Evolutionary conservation across 2,113 vertebrate genomes (phyloP).

Genomic region (Ifrita kowaldi): DNA sequence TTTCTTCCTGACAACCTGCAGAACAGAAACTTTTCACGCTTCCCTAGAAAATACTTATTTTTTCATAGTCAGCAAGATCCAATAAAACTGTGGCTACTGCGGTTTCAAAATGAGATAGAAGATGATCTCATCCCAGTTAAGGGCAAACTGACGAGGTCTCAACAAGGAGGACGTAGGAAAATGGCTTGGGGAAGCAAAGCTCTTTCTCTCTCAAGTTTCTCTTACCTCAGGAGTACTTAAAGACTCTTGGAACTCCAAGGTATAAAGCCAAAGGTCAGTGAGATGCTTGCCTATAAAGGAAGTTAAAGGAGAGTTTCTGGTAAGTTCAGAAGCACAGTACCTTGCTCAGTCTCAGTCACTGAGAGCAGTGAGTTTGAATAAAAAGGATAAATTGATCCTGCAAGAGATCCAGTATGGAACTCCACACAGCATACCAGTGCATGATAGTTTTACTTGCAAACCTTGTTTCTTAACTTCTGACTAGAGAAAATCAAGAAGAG

Average conservation of each 20-base stretch:
- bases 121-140: background rate
- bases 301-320: slow-evolving; percentile 64
- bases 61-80: background rate
- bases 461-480: background rate
- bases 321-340: slow-evolving; percentile 56
- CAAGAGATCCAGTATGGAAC: background rate
- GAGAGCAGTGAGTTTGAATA: slow-evolving; percentile 55
- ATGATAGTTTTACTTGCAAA: background rate
- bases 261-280: slow-evolving; percentile 63
- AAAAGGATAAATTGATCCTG: background rate
- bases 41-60: background rate
- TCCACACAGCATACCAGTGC: background rate
- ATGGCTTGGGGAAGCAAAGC: background rate
- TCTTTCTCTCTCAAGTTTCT: slow-evolving; percentile 41
- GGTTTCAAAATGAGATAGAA: background rate
- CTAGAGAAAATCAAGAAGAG: background rate
- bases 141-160: background rate
- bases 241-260: slow-evolving; percentile 57
- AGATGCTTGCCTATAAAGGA: slow-evolving; percentile 64
- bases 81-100: background rate
- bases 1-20: background rate
- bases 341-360: slow-evolving; percentile 42
- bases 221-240: slow-evolving; percentile 63
- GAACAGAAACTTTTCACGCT: background rate
- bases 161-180: background rate